These are phyloP conservation scores for Cotesia vestalis DNA, from an alignment of 1,140 invertebrate species.

Conservation along the genomic window DNA sequence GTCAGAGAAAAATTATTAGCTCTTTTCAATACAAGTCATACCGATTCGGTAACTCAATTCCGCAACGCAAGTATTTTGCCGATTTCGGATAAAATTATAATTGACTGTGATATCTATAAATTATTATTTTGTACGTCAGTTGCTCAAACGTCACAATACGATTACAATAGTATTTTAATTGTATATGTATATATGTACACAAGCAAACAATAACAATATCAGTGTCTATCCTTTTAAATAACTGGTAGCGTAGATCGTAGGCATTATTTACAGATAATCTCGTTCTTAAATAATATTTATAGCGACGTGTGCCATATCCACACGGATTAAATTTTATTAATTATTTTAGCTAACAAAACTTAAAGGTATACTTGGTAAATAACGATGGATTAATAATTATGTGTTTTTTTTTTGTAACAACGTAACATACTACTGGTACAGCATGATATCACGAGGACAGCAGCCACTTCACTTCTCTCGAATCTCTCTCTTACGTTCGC, in stretches of 20 bases:
- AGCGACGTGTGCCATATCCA: too few species aligned
- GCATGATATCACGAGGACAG: slow-evolving; percentile 36
- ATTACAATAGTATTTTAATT: not conserved
- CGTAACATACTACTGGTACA: too few species aligned
- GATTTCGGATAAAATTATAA: not conserved
- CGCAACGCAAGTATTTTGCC: not conserved
- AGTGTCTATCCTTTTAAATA: too few species aligned
- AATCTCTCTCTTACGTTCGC: slow-evolving; percentile 28
- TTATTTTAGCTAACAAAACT: too few species aligned
- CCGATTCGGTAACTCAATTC: too few species aligned
- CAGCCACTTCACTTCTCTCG: slow-evolving; percentile 52
- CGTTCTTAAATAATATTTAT: too few species aligned
- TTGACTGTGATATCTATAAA: slow-evolving; percentile 18
- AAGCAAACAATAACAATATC: not conserved
- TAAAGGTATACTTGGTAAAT: too few species aligned
- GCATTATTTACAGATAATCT: too few species aligned
- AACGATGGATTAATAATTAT: too few species aligned
- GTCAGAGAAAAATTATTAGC: not conserved
- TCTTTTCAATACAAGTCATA: not conserved
- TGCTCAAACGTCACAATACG: not conserved
- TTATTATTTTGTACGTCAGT: not conserved
- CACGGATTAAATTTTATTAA: too few species aligned
- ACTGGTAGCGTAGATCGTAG: too few species aligned
- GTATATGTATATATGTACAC: too few species aligned
- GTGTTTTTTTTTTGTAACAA: slow-evolving; percentile 21